phyloP scores from a whole-genome alignment of 2,888 invertebrate genomes.

The Chaitophorus viminalis region DNA sequence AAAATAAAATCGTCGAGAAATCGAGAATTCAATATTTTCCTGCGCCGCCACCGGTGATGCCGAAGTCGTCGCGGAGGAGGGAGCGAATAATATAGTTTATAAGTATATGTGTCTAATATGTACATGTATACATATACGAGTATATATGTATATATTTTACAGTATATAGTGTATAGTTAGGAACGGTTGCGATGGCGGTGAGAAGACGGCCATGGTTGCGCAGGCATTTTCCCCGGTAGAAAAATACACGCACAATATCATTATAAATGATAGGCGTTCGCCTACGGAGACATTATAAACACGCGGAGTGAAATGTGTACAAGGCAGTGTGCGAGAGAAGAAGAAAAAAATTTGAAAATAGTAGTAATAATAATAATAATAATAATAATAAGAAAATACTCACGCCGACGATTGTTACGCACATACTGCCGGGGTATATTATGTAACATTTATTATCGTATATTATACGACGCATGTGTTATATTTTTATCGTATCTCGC shows the following conservation, averaged over 20 bases:
- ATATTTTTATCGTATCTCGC: background rate
- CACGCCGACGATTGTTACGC: background rate
- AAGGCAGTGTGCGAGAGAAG: background rate
- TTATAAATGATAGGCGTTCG: slow-evolving; percentile 1
- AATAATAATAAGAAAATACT: slow-evolving; percentile 1
- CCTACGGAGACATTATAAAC: slow-evolving; percentile 6
- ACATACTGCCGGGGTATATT: background rate
- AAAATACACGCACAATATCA: background rate
- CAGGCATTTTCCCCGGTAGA: background rate
- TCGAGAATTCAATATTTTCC: slow-evolving; percentile 13
- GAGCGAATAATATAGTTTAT: too few relatives aligned
- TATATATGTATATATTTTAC: background rate
- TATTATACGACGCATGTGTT: background rate
- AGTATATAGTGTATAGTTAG: background rate
- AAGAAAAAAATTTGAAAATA: background rate
- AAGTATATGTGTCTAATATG: too few relatives aligned
- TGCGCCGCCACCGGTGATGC: background rate
- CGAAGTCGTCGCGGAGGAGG: background rate
- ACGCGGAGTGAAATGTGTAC: background rate
- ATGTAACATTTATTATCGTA: background rate
- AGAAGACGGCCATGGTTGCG: background rate
- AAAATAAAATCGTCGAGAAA: slow-evolving; percentile 6
- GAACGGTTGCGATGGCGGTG: too few relatives aligned
- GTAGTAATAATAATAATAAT: background rate
- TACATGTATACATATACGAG: too few relatives aligned